Conservation (phyloP, 2,113 vertebrate genomes). For the Tenrec ecaudatus region DNA sequence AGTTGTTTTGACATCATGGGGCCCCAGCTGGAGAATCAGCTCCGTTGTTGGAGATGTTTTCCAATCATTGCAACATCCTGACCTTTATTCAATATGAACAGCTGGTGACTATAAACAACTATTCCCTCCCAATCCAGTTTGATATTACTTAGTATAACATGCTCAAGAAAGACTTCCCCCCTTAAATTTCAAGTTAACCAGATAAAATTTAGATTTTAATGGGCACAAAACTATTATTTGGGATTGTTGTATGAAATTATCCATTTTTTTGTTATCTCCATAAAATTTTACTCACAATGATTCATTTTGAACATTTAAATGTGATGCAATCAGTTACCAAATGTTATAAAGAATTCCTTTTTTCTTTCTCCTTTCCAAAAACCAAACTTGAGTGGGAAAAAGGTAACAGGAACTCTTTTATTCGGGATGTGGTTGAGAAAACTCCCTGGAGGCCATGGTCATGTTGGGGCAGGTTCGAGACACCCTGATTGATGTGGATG, state of each 20-base stretch:
- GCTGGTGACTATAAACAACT: slow-evolving; percentile 62
- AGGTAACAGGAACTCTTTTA: background rate
- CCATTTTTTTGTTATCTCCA: background rate
- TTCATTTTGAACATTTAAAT: slow-evolving; percentile 55
- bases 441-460: background rate
- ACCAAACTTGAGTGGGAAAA: background rate
- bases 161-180: background rate
- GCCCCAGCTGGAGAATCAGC: background rate
- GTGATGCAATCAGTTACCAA: slow-evolving; percentile 8
- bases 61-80: slow-evolving; percentile 70
- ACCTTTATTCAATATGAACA: slow-evolving; percentile 66
- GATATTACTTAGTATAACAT: slow-evolving; percentile 31
- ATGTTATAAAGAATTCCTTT: background rate
- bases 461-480: accelerated
- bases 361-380: background rate
- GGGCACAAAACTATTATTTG: background rate
- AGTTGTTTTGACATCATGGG: background rate
- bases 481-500: accelerated
- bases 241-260: background rate
- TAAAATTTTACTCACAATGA: slow-evolving; percentile 27
- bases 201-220: slow-evolving; percentile 35
- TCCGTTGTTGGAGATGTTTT: slow-evolving; percentile 31
- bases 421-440: background rate
- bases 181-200: slow-evolving; percentile 15
- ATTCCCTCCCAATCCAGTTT: slow-evolving; percentile 6